Evolutionary conservation across 2,888 invertebrate genomes (phyloP), one percentile per base, ranked within the genome.

Genomic region (Leptinotarsa peninsularis): DNA sequence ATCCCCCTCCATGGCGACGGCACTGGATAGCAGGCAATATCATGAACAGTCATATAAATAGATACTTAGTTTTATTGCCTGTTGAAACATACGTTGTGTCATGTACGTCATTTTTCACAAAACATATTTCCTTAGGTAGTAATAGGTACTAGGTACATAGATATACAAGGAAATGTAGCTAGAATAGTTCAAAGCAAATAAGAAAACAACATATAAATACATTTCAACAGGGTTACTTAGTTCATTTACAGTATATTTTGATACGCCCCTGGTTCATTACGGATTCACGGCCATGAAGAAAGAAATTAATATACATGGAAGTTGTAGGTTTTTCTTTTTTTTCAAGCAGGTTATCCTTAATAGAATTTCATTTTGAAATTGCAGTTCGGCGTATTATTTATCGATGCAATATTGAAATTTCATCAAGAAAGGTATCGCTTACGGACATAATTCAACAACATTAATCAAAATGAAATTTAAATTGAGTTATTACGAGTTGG

Each of bases 291-390:
- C 58, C 58, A 70, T 70, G 69, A 43, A 70, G 69, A 58, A 70
- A 58, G 58, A 58, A 70, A 70, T 70, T 70, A 70, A 70, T 70
- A 70, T 70, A 70, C 69, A 70, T 70, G 69, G 21, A 70, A 54
- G 58, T 70, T 58, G n/a, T 54, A 17, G 27, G 49, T 58, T 70
- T n/a, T 43, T 49, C 17, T 27, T 70, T 70, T 68, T 67, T 67
- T 52, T 15, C 2, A 58, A 49, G 69, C 54, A 56, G 58, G 58
- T 33, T 58, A 21, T 58, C 56, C 49, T 70, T 70, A 70, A 70
- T 70, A 58, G 69, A 70, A 70, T 70, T 70, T 58, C 69, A 56
- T 70, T 70, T 70, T 43, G 58, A 49, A 43, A 70, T 52, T 52
- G 67, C 67, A 67, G 27, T 52, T 67, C 67, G 50, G 52, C 69